Evolutionary conservation across 1,140 invertebrate species (phyloP), one percentile per base, ranked within the genome.

Genomic region (Meloidogyne chitwoodi): DNA sequence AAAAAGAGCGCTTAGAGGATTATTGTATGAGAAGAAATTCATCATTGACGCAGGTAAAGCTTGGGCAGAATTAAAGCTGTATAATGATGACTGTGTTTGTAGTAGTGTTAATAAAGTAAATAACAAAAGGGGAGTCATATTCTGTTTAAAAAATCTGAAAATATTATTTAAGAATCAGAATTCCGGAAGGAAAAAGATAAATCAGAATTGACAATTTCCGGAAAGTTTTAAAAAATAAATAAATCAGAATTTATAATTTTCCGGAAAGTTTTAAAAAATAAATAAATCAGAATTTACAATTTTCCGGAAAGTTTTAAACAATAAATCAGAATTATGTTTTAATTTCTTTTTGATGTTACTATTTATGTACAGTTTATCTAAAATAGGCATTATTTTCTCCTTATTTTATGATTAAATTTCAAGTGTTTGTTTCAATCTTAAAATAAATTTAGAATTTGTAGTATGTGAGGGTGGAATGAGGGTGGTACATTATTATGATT

Each of bases 21-120:
- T 62, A 61, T 44, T 63, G 24, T 38, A 56, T 19, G 38, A 44
- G 31, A 77, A 63, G 5, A 63, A 16, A 34, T 73, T 73, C 34
- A 63, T 56, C 75, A 77, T 77, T 29, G 75, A 77, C 22, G 73
- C 56, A 10, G 75, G 75, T n/a, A 77, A 27, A n/a, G 75, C 75
- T 41, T 64, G 38, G 14, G 44, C 66, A 27, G 14, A 34, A 38
- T 65, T 38, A 61, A 68, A 16, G 19, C n/a, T 48, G 1, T n/a
- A 41, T 44, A 61, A 19, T 16, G 34, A n/a, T 41, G 48, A 19
- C n/a, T 56, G 48, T 56, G 19, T 19, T 56, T 56, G 48, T 56
- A 56, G 4, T 56, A 56, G 4, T 56, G 19, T n/a, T n/a, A 56
- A n/a, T 56, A 56, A 56, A 56, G 19, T 56, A n/a, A 56, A 56